Evolutionary conservation across 2,888 invertebrate genomes (phyloP), one percentile per base, ranked within the genome.

Genomic region (Acrobasis suavella): DNA sequence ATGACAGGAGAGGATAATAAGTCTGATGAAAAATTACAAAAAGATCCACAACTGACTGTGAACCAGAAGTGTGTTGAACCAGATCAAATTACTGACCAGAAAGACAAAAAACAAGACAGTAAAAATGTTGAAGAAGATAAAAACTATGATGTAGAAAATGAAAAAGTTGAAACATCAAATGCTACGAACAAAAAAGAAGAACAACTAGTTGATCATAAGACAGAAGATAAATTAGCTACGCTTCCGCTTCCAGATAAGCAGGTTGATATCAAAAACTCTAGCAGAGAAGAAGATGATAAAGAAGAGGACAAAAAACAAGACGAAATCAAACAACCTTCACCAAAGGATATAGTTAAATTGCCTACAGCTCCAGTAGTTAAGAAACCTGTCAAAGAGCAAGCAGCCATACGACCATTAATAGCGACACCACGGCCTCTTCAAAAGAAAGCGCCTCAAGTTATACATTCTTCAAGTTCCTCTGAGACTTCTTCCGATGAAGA

Each of bases 381-480:
- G 67, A 85, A 76, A 70, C 85, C 84, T 50, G 88, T 93, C 50
- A 94, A 94, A 75, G 91, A 93, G 65, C 93, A 94, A 82, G 89
- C 90, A 60, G 91, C 94, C 38, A 73, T 88, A 7, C 93, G 90
- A 76, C 93, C 93, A 17, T 79, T 94, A 59, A 93, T 94, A 73
- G 94, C 94, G 17, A 94, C 94, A 58, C 94, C 94, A 60, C 91
- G 94, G 60, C 94, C 94, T 7, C 81, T 94, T 39, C 94, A 94
- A 76, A 94, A 94, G 77, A 89, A 86, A 76, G 69, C 73, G 59
- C 87, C 90, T 64, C 91, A 89, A 80, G 72, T 89, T 6, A 84
- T 91, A 55, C 86, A 85, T 72, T 87, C 87, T 14, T 84, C 89
- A 7, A 86, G 87, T 62, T 87, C 91, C 71, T 81, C 93, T 9